phyloP scores from a whole-genome alignment of 2,113 vertebrate genomes.

The Poecile atricapillus region DNA sequence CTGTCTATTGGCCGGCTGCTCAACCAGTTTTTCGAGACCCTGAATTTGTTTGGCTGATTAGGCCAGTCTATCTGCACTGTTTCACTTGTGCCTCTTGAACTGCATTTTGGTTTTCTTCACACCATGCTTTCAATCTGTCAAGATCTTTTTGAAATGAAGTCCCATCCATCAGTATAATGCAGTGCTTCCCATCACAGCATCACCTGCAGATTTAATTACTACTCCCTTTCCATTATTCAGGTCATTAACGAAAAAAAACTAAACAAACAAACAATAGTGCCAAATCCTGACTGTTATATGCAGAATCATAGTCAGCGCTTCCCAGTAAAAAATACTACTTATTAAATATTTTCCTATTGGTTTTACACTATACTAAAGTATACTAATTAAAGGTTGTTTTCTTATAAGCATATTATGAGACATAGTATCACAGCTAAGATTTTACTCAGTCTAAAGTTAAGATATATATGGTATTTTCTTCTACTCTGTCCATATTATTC shows the following conservation, averaged over 20 bases:
- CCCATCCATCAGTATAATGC: not conserved
- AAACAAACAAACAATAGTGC: not conserved
- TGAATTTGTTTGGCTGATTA: slow-evolving; percentile 19
- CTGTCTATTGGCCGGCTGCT: slow-evolving; percentile 1
- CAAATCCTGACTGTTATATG: not conserved
- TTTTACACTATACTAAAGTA: not conserved
- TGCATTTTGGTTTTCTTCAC: slow-evolving; percentile 17
- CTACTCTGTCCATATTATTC: not conserved
- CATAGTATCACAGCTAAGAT: not conserved
- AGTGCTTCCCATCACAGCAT: not conserved
- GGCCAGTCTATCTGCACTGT: not conserved
- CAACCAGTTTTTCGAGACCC: slow-evolving; percentile 23
- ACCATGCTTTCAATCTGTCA: not conserved
- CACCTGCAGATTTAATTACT: not conserved
- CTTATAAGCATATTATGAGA: not conserved
- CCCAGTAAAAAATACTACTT: not conserved
- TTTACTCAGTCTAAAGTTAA: not conserved
- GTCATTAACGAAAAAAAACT: not conserved
- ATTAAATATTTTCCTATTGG: not conserved
- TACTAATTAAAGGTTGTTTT: not conserved
- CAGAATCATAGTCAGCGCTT: not conserved
- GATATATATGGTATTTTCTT: not conserved
- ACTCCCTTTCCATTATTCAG: not conserved
- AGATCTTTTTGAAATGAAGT: slow-evolving; percentile 3
- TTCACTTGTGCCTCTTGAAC: not conserved